Conservation (phyloP, 1,140 invertebrate species). For the Ceratina japonica region DNA sequence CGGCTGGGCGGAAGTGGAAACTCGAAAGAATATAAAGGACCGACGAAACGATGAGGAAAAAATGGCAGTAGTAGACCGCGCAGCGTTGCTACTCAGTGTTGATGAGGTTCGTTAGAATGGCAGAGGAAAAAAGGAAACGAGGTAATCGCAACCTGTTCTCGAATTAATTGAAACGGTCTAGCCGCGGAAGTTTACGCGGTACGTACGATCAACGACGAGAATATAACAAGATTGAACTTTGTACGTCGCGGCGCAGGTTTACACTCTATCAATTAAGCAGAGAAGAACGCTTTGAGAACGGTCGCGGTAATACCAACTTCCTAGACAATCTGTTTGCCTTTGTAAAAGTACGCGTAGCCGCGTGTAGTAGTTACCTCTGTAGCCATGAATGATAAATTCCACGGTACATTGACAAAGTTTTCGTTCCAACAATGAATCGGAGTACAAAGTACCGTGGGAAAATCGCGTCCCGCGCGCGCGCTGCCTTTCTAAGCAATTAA, state of each 20-base stretch:
- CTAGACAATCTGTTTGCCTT: constrained; percentile 3
- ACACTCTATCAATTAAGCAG: neutral
- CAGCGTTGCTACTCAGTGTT: constrained; percentile 29
- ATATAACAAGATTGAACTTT: no score
- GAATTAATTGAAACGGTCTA: constrained; percentile 8
- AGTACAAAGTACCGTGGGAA: constrained; percentile 6
- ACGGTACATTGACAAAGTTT: neutral
- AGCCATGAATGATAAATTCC: neutral
- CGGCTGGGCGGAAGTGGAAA: constrained; percentile 13
- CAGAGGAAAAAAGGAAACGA: neutral
- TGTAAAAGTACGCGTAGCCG: no score
- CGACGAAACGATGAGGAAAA: neutral
- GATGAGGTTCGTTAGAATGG: neutral
- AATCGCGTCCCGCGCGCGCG: neutral
- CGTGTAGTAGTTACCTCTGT: no score
- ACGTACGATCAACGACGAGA: no score
- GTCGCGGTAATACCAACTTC: neutral
- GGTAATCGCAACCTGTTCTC: no score
- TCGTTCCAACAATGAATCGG: neutral
- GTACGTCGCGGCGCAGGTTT: neutral
- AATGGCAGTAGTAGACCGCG: neutral
- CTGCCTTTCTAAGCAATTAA: no score
- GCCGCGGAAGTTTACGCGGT: no score
- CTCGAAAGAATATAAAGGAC: constrained; percentile 15
- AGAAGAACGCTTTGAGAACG: neutral